Evolutionary conservation across 2,888 invertebrate species (phyloP), one percentile per base, ranked within the genome.

Genomic region (Palloptera scutellata): DNA sequence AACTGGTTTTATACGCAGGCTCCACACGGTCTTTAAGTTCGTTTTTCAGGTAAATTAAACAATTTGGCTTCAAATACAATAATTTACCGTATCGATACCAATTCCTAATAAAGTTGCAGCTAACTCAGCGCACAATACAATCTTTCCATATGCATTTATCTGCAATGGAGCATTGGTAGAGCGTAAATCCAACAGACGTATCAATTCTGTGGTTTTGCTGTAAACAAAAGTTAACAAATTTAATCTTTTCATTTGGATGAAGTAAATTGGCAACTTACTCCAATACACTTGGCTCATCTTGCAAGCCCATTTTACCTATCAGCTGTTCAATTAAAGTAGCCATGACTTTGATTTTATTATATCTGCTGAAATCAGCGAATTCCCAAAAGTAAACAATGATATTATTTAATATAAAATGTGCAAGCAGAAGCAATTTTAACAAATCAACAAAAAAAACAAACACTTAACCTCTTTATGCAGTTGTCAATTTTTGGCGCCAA

Each of bases 71-170:
- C 19, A 51, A 64, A 30, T 19, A 8, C 41, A 0, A 66, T 15
- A 43, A 15, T 20, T 61, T 69, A 78, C 79, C 66, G 78, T 79
- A 79, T 91, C 90, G 64, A 90, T 85, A 61, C 86, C 85, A 43
- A 85, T 82, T 45, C 87, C 87, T 40, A 87, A 76, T n/a, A 86
- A 72, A 10, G 80, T 76, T 6, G 89, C 86, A 43, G 90, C 89
- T 55, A 91, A 79, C 77, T 91, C 90, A 43, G 90, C 80, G 73
- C 90, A 90, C 58, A 91, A 83, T 0, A 90, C 87, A 40, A 87
- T 86, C 83, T 88, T 90, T 6, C 88, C 87, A 11, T 87, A 87
- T 70, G 90, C 90, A 67, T 87, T 88, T 54, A 90, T 87, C 63
- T 80, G 78, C 11, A 81, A 69, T 0, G 79, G 77, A 1, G 79